Evolutionary conservation across 2,113 vertebrate species (phyloP).

Genomic region (Sminthopsis crassicaudata): DNA sequence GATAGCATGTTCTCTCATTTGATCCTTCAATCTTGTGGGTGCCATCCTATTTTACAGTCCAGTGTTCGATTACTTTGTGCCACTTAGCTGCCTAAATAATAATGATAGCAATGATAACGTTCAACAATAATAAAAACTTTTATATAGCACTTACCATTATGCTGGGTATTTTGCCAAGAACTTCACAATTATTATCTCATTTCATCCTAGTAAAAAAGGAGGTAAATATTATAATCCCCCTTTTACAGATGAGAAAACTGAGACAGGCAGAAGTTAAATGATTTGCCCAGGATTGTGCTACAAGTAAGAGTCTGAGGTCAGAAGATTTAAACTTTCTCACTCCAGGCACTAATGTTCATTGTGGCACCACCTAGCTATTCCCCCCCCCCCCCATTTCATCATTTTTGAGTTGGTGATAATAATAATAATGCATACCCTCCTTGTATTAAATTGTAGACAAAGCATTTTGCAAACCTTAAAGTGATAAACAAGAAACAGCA

Average conservation of each 20-base stretch:
- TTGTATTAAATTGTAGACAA: not conserved
- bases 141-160: not conserved
- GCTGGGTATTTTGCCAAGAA: not conserved
- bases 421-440: not conserved
- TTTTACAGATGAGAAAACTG: not conserved
- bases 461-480: not conserved
- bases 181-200: not conserved
- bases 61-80: not conserved
- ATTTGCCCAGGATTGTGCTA: not conserved
- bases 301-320: not conserved
- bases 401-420: not conserved
- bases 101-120: not conserved
- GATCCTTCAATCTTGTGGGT: not conserved
- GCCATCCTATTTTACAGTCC: not conserved
- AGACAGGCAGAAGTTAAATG: not conserved
- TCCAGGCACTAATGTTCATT: not conserved
- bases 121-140: not conserved
- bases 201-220: not conserved
- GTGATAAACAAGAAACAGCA: not conserved
- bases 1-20: not conserved
- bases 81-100: not conserved
- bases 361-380: not conserved
- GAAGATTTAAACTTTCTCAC: not conserved
- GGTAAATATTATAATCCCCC: not conserved
- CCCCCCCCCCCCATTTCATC: not conserved